phyloP scores from a whole-genome alignment of 2,888 invertebrate species.

The Amphimallon solstitiale region DNA sequence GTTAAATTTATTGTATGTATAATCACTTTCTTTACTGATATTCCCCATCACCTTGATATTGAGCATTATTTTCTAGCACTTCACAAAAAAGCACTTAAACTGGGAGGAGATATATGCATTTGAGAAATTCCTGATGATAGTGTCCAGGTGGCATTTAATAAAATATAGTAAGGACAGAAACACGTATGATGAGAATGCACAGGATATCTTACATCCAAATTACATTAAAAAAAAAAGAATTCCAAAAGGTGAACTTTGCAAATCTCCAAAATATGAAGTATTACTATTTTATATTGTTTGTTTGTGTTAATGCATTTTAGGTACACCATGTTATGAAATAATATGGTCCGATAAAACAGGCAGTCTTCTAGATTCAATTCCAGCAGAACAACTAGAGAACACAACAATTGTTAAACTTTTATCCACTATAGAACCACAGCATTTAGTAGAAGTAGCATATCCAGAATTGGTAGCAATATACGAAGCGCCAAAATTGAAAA shows the following conservation, averaged over 20 bases:
- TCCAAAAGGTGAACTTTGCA: constrained; percentile 63
- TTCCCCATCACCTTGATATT: background rate
- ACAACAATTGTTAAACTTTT: constrained; percentile 64
- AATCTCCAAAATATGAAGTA: background rate
- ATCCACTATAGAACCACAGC: constrained; percentile 76
- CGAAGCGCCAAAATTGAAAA: constrained; percentile 67
- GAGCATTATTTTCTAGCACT: constrained; percentile 65
- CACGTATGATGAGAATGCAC: constrained; percentile 41
- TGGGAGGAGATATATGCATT: constrained; percentile 83
- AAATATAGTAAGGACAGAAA: constrained; percentile 53
- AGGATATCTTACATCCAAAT: constrained; percentile 63
- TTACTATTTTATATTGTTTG: background rate
- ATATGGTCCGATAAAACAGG: constrained; percentile 73
- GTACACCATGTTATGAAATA: constrained; percentile 77
- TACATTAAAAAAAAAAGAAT: constrained; percentile 69
- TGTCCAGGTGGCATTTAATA: constrained; percentile 80
- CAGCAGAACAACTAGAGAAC: constrained; percentile 68
- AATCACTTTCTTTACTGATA: background rate
- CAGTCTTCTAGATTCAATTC: constrained; percentile 69
- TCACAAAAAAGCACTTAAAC: constrained; percentile 72
- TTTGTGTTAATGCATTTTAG: constrained; percentile 54
- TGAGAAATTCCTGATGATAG: constrained; percentile 79
- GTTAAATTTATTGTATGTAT: constrained; percentile 74
- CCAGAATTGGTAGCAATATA: constrained; percentile 70
- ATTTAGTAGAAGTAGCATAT: constrained; percentile 71